A percentile compares a stretch with the other conserved stretches of the same genome.
phyloP scores from a whole-genome alignment of 2,113 vertebrate genomes.

The Neodontobutis hainanensis region DNA sequence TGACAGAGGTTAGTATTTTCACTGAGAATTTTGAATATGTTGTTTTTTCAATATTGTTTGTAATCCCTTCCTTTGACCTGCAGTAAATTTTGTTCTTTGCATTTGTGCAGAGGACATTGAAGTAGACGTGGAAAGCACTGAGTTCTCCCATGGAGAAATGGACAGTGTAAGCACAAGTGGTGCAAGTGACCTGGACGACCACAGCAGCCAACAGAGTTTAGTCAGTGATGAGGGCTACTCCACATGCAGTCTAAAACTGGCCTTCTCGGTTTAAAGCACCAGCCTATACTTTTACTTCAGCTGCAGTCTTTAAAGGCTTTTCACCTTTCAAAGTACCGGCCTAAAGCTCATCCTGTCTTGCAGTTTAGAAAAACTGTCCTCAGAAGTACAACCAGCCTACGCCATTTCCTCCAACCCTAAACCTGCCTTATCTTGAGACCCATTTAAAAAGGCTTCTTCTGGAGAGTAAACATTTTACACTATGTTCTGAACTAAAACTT shows the following conservation, averaged over 20 bases:
- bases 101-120: constrained; percentile 90
- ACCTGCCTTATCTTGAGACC: constrained; percentile 67
- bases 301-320: constrained; percentile 63
- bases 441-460: constrained; percentile 36
- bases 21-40: not conserved
- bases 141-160: constrained; percentile 98
- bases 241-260: constrained; percentile 93
- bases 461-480: constrained; percentile 25
- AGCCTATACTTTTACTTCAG: constrained; percentile 60
- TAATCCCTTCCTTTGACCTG: not conserved
- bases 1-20: constrained; percentile 85
- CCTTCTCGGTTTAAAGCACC: constrained; percentile 88
- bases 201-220: constrained; percentile 94
- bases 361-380: constrained; percentile 37
- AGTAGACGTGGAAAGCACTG: constrained; percentile 96
- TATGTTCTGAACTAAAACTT: constrained; percentile 28
- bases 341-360: constrained; percentile 50
- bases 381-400: constrained; percentile 54
- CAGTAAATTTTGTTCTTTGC: not conserved
- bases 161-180: constrained; percentile 94
- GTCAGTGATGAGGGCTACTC: constrained; percentile 96
- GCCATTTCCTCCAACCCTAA: constrained; percentile 37
- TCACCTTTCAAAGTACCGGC: constrained; percentile 57
- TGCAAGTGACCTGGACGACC: constrained; percentile 95
- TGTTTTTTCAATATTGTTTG: not conserved